A percentile compares a stretch with the other conserved stretches of the same genome.
These are phyloP conservation scores for Tonatia bakeri DNA, from an alignment of 2,113 vertebrate genomes.

Conservation along the genomic window DNA sequence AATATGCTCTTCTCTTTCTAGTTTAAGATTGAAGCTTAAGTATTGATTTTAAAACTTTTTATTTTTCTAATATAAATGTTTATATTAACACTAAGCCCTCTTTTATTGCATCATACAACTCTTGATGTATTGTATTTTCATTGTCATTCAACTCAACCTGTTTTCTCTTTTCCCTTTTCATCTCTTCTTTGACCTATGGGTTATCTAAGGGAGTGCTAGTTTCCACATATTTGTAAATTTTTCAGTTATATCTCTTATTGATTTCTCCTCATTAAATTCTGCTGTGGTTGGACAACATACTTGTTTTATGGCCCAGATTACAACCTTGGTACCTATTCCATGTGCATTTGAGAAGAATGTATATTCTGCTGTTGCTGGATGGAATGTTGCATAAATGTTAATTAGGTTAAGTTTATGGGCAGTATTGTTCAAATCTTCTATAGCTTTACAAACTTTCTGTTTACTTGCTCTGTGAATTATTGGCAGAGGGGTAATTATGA, in stretches of 20 bases:
- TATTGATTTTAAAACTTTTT: neutral
- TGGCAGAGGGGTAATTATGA: neutral
- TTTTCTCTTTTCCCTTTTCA: neutral
- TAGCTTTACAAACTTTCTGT: neutral
- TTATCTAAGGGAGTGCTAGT: neutral
- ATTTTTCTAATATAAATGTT: neutral
- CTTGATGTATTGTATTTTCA: neutral
- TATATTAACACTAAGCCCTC: neutral
- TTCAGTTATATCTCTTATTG: neutral
- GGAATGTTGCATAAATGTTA: neutral
- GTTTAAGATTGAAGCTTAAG: neutral
- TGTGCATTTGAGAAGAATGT: neutral
- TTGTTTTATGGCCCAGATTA: neutral
- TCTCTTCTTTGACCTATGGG: neutral
- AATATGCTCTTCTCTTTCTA: neutral
- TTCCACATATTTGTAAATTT: neutral
- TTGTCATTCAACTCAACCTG: neutral
- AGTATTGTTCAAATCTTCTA: neutral
- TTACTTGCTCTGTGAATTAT: neutral
- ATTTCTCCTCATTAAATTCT: conserved; percentile 2
- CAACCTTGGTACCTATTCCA: neutral
- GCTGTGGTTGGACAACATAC: neutral
- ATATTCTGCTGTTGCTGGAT: neutral
- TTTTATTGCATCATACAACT: neutral
- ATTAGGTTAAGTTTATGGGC: neutral